A percentile compares a stretch with the other conserved stretches of the same genome.
These are phyloP conservation scores for Anarrhichthys ocellatus DNA, from an alignment of 2,113 vertebrate genomes.

Conservation along the genomic window DNA sequence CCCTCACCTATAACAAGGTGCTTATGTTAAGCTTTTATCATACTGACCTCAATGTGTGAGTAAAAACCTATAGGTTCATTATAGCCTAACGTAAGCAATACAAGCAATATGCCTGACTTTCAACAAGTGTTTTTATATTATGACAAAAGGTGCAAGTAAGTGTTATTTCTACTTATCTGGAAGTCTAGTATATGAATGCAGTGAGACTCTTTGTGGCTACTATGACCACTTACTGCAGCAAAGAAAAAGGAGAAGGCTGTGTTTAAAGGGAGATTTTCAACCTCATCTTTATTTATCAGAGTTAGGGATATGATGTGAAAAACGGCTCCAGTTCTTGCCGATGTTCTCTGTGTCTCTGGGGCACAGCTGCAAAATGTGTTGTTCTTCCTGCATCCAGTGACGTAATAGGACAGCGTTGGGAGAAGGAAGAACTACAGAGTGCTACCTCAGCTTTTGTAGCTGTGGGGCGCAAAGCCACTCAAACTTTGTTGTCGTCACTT, in stretches of 20 bases:
- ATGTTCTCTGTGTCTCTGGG: too few relatives aligned
- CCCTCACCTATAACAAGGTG: neutral
- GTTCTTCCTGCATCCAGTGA: too few relatives aligned
- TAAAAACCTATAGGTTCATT: neutral
- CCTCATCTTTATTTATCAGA: neutral
- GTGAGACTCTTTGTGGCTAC: neutral
- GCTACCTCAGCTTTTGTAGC: neutral
- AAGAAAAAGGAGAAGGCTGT: neutral
- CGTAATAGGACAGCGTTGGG: too few relatives aligned
- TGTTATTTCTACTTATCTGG: neutral
- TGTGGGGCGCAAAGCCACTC: neutral
- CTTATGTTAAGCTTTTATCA: neutral
- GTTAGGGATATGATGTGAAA: too few relatives aligned
- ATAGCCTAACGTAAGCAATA: neutral
- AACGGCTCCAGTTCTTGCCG: too few relatives aligned
- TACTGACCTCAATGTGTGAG: neutral
- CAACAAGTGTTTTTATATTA: neutral
- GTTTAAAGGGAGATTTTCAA: neutral
- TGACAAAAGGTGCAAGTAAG: neutral
- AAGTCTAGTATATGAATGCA: neutral
- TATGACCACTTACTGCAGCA: neutral
- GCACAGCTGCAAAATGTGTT: too few relatives aligned
- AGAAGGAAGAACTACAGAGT: neutral
- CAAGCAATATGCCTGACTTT: neutral
- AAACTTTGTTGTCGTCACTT: neutral